phyloP scores from a whole-genome alignment of 2,113 vertebrate species.

The Oxyruncus cristatus region DNA sequence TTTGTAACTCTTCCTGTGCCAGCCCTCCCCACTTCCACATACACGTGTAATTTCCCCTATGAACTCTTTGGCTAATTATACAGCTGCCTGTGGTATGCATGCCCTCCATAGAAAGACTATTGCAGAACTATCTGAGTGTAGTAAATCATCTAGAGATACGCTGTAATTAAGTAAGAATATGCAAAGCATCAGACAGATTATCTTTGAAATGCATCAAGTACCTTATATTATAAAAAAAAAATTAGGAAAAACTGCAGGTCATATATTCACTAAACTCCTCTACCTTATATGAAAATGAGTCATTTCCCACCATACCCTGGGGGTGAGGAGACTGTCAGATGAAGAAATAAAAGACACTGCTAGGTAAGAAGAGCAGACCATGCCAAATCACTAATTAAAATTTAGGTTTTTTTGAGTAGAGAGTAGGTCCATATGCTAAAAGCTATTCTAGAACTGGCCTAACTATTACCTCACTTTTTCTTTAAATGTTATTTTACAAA shows the following conservation, averaged over 20 bases:
- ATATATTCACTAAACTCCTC: slow-evolving; percentile 47
- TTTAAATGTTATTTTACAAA: neutral
- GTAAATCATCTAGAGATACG: slow-evolving; percentile 53
- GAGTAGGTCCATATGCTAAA: slow-evolving; percentile 54
- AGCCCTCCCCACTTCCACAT: neutral
- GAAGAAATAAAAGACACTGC: slow-evolving; percentile 66
- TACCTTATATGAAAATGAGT: slow-evolving; percentile 63
- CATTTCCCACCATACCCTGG: slow-evolving; percentile 36
- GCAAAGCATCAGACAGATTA: slow-evolving; percentile 60
- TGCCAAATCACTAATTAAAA: slow-evolving; percentile 72
- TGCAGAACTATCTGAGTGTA: slow-evolving; percentile 23
- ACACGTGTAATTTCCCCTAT: neutral
- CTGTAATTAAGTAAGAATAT: slow-evolving; percentile 60
- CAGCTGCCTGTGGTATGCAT: slow-evolving; percentile 7
- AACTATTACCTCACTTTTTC: neutral
- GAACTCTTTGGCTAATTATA: neutral
- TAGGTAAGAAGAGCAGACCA: slow-evolving; percentile 65
- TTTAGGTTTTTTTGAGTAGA: neutral
- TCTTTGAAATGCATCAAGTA: slow-evolving; percentile 65
- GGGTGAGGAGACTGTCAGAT: slow-evolving; percentile 48
- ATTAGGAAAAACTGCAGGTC: slow-evolving; percentile 43
- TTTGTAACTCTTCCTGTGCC: neutral
- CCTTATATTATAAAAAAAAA: slow-evolving; percentile 27
- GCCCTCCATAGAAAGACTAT: neutral
- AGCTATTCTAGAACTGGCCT: neutral